phyloP scores from a whole-genome alignment of 1,140 invertebrate species.

The Brachionus rubens region DNA sequence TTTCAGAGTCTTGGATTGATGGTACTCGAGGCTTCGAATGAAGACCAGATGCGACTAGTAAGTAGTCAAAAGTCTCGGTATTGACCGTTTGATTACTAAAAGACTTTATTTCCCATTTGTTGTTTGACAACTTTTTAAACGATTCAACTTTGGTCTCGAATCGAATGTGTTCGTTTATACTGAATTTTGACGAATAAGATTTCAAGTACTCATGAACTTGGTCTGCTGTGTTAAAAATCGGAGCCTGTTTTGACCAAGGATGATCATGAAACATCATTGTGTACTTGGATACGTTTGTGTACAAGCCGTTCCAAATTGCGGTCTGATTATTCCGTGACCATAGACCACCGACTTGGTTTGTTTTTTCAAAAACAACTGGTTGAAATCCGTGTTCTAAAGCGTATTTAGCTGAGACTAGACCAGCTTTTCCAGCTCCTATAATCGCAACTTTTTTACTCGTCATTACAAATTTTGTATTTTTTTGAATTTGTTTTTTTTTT shows the following conservation, averaged over 20 bases:
- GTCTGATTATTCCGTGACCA: constrained; percentile 2
- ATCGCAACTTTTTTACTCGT: constrained; percentile 28
- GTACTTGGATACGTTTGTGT: constrained; percentile 84
- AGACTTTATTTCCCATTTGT: not conserved
- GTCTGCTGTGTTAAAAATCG: constrained; percentile 74
- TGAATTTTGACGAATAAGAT: constrained; percentile 65
- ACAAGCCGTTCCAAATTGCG: constrained; percentile 10
- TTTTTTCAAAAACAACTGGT: constrained; percentile 42
- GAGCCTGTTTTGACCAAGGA: constrained; percentile 66
- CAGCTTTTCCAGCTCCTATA: constrained; percentile 30
- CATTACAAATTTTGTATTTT: not conserved
- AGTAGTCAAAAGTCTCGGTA: not conserved
- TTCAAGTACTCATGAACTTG: constrained; percentile 78
- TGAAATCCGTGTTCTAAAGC: not conserved
- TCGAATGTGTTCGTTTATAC: not conserved
- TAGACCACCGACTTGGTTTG: constrained; percentile 5
- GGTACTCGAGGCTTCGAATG: not conserved
- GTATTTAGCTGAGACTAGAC: constrained; percentile 29
- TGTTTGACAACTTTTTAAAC: not conserved
- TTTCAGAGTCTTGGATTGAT: not conserved
- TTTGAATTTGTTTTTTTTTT: not conserved
- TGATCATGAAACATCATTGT: constrained; percentile 81
- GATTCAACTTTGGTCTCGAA: constrained; percentile 1
- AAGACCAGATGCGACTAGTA: constrained; percentile 3
- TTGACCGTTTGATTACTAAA: not conserved